Percentiles rank a stretch among this genome's conserved stretches.
Conservation (phyloP, 2,888 invertebrate species). For the Bruchidius siliquastri region DNA sequence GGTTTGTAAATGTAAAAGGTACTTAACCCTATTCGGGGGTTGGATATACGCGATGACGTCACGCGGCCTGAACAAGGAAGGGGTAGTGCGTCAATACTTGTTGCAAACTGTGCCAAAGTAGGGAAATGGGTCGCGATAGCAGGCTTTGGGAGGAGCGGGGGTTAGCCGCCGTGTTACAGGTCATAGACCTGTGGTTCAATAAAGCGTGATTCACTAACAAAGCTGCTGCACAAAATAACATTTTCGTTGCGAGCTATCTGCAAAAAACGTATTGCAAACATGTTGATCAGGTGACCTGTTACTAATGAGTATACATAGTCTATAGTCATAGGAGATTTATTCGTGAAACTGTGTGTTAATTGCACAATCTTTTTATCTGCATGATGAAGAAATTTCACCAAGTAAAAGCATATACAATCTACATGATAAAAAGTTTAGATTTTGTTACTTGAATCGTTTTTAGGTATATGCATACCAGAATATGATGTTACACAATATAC, state of each 20-base stretch:
- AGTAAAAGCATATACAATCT: too few species aligned
- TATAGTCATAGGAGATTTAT: too few species aligned
- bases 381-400: too few species aligned
- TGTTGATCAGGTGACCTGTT: too few species aligned
- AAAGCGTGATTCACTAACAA: conserved; percentile 23
- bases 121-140: conserved; percentile 41
- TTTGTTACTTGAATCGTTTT: too few species aligned
- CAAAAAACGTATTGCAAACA: background rate
- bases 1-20: conserved; percentile 6
- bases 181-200: conserved; percentile 41
- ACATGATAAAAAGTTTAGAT: too few species aligned
- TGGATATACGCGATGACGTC: conserved; percentile 43
- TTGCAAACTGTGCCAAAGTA: conserved; percentile 49
- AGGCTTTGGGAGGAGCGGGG: background rate
- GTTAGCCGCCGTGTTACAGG: conserved; percentile 28
- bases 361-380: too few species aligned
- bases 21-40: conserved; percentile 14
- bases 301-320: too few species aligned
- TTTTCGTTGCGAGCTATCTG: background rate
- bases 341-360: too few species aligned
- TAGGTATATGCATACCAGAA: too few species aligned
- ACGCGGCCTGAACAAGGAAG: conserved; percentile 35
- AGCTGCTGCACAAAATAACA: background rate
- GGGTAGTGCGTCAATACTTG: conserved; percentile 48
- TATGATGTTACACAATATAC: too few species aligned